Evolutionary conservation across 2,888 invertebrate genomes (phyloP).

Genomic region (Clusia tigrina): DNA sequence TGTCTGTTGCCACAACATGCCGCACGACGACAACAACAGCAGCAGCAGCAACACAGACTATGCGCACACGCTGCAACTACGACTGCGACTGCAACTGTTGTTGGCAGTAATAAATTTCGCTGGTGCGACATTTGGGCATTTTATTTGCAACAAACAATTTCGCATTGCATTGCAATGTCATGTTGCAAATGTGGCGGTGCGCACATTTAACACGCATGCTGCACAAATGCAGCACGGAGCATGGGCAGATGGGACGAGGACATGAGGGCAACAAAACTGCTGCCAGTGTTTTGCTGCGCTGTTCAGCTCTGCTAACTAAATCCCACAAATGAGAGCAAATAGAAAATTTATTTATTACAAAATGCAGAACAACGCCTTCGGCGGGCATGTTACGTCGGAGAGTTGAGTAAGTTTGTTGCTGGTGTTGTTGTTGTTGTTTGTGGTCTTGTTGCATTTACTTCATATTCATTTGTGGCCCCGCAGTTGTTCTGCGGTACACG

Average conservation of each 20-base stretch:
- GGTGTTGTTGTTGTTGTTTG: background rate
- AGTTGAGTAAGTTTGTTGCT: background rate
- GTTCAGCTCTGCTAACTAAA: background rate
- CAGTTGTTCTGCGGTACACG: background rate
- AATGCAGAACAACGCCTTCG: background rate
- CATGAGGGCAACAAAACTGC: background rate
- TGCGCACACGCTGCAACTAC: constrained; percentile 12
- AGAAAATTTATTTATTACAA: constrained; percentile 4
- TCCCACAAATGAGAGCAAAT: constrained; percentile 2
- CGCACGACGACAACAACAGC: background rate
- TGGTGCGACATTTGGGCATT: constrained; percentile 53
- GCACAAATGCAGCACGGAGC: background rate
- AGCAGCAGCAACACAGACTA: background rate
- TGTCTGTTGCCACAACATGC: constrained; percentile 32
- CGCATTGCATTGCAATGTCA: constrained; percentile 25
- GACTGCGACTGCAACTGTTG: constrained; percentile 29
- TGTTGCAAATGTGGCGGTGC: constrained; percentile 15
- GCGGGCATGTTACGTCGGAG: background rate
- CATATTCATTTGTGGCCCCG: background rate
- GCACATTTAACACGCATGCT: constrained; percentile 32
- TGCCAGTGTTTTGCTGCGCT: background rate
- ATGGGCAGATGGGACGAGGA: background rate
- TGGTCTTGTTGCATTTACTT: background rate
- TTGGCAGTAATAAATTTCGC: constrained; percentile 53
- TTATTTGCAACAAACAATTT: constrained; percentile 36